Evolutionary conservation across 2,888 invertebrate species (phyloP).

Genomic region (Mesorhabditis belari): DNA sequence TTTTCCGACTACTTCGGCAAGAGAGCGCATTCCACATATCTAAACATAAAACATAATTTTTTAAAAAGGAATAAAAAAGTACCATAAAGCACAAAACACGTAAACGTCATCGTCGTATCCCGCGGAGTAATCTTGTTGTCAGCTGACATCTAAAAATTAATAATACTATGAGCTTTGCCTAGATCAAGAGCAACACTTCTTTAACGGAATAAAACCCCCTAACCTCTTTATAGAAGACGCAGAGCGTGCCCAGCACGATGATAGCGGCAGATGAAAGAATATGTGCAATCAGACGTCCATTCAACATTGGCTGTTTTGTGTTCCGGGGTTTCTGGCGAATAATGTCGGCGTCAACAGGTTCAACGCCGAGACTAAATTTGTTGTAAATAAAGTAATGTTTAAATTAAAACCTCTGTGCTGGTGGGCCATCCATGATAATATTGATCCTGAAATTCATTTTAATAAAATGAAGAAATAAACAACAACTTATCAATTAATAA

Average conservation of each 20-base stretch:
- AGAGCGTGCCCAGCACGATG: conserved; percentile 90
- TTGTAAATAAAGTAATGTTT: neutral
- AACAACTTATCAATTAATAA: too few relatives aligned
- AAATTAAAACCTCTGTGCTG: conserved; percentile 64
- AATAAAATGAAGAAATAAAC: too few relatives aligned
- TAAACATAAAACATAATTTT: too few relatives aligned
- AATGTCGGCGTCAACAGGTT: conserved; percentile 98
- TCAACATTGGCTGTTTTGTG: conserved; percentile 89
- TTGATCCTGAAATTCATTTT: too few relatives aligned
- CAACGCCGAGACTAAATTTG: conserved; percentile 76
- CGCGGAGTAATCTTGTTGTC: conserved; percentile 87
- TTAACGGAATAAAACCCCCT: too few relatives aligned
- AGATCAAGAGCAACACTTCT: too few relatives aligned
- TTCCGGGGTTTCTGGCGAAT: conserved; percentile 83
- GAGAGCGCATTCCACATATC: conserved; percentile 99
- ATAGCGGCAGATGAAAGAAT: conserved; percentile 85
- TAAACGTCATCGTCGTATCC: conserved; percentile 99
- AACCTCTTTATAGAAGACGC: conserved; percentile 96
- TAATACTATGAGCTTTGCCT: too few relatives aligned
- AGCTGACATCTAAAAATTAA: conserved; percentile 67
- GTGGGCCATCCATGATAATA: conserved; percentile 96
- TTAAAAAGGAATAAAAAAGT: too few relatives aligned
- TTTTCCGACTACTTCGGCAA: conserved; percentile 70
- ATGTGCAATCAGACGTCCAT: conserved; percentile 73
- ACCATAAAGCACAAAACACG: conserved; percentile 98